Conservation (phyloP, 2,888 invertebrate species). For the Lysandra bellargus region DNA sequence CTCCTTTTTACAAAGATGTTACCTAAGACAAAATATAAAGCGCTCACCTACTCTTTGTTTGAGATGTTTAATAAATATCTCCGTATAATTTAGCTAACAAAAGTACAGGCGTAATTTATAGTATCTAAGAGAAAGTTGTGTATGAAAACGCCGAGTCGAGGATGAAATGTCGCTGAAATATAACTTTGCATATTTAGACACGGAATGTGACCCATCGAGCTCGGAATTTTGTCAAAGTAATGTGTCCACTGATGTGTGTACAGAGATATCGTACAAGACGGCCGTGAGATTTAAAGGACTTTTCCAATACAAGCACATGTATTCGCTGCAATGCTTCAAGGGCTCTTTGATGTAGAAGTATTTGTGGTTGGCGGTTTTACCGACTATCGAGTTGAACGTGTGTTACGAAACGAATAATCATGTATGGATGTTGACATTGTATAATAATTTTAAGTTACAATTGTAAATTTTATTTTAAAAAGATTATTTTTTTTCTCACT, state of each 20-base stretch:
- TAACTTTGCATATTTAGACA: constrained; percentile 58
- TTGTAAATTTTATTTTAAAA: no score
- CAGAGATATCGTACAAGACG: constrained; percentile 46
- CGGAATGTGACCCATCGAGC: constrained; percentile 58
- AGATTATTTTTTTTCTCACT: no score
- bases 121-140: constrained; percentile 39
- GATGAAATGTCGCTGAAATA: constrained; percentile 52
- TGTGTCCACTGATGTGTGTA: constrained; percentile 46
- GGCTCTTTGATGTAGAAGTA: constrained; percentile 10
- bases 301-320: constrained; percentile 20
- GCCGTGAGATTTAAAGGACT: constrained; percentile 31
- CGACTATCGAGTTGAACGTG: background rate
- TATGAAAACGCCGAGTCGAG: constrained; percentile 40
- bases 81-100: constrained; percentile 32
- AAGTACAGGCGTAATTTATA: constrained; percentile 34
- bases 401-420: no score
- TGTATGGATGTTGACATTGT: no score
- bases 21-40: constrained; percentile 2
- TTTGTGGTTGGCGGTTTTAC: background rate
- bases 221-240: constrained; percentile 65
- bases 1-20: background rate
- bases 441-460: no score
- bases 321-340: constrained; percentile 13
- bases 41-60: constrained; percentile 11
- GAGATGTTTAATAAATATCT: constrained; percentile 28